Evolutionary conservation across 2,888 invertebrate species (phyloP), one percentile per base, ranked within the genome.

Genomic region (Orthosia gracilis): DNA sequence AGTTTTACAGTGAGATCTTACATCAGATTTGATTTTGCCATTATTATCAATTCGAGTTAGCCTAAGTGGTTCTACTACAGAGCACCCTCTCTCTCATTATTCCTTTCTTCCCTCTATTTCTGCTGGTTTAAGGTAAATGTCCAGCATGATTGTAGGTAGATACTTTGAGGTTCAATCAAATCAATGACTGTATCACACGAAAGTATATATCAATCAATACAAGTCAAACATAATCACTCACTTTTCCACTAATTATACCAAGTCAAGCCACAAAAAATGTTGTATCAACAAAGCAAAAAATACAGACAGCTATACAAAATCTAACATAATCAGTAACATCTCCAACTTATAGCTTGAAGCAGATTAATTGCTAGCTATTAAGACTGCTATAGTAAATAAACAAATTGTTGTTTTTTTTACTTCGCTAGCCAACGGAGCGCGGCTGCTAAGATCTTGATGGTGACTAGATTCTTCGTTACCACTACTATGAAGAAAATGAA

Each of bases 381-480:
- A 77, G 69, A 83, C 58, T 65, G 73, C 55, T 78, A 83, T 75
- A 69, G 86, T 69, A 73, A 86, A 78, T 73, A 78, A 84, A 86
- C 84, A 80, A 81, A 83, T 84, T 73, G 79, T 78, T 78, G 66
- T 57, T 77, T 84, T 69, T n/a, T 77, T 82, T 58, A 50, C 9
- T 78, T 70, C 66, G 63, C 69, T 69, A 64, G 64, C 83, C 87
- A 91, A 83, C 90, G 88, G 86, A 87, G 87, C 88, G 87, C 49
- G 61, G 71, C 83, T 86, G 85, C 82, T 79, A 72, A 75, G 83
- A 89, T 89, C 88, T 85, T 81, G 84, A 82, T 86, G 87, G 86
- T 76, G 78, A 67, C 79, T 86, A 82, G 88, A 85, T 83, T 85
- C 85, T 86, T 84, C 52, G 73, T 63, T 62, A 65, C 80, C 85